phyloP scores from a whole-genome alignment of 1,140 invertebrate species.

The Drosophila arawakana region DNA sequence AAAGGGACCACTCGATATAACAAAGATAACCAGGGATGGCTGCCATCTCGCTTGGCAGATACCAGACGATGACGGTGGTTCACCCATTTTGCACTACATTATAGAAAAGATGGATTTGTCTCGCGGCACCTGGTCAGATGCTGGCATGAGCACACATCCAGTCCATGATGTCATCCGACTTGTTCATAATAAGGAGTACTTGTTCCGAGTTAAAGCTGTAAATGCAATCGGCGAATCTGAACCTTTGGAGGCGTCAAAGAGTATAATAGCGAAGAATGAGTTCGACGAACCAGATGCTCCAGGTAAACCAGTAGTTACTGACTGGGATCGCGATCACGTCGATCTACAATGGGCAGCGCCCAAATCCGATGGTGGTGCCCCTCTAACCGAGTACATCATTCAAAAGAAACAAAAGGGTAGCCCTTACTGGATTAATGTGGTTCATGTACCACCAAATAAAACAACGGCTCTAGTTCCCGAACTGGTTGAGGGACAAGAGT shows the following conservation, averaged over 20 bases:
- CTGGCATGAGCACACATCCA: slow-evolving; percentile 93
- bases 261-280: slow-evolving; percentile 97
- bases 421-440: slow-evolving; percentile 95
- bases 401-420: slow-evolving; percentile 99
- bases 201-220: slow-evolving; percentile 96
- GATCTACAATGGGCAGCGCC: slow-evolving; percentile 95
- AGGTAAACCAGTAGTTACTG: slow-evolving; percentile 93
- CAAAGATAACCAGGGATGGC: slow-evolving; percentile 95
- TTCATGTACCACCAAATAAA: slow-evolving; percentile 92
- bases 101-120: slow-evolving; percentile 99
- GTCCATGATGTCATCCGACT: slow-evolving; percentile 94
- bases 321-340: slow-evolving; percentile 97
- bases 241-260: slow-evolving; percentile 92
- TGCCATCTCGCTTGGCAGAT: slow-evolving; percentile 93
- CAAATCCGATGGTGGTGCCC: slow-evolving; percentile 94
- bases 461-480: slow-evolving; percentile 93
- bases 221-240: slow-evolving; percentile 98
- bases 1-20: slow-evolving; percentile 93
- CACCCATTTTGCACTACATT: slow-evolving; percentile 97
- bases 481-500: slow-evolving; percentile 96
- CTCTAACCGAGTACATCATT: slow-evolving; percentile 96
- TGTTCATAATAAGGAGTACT: slow-evolving; percentile 96
- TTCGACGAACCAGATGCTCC: slow-evolving; percentile 97
- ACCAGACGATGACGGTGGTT: slow-evolving; percentile 95
- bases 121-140: slow-evolving; percentile 97